Evolutionary conservation across 2,797 vertebrate species (phyloP).

Genomic region (Menidia menidia): DNA sequence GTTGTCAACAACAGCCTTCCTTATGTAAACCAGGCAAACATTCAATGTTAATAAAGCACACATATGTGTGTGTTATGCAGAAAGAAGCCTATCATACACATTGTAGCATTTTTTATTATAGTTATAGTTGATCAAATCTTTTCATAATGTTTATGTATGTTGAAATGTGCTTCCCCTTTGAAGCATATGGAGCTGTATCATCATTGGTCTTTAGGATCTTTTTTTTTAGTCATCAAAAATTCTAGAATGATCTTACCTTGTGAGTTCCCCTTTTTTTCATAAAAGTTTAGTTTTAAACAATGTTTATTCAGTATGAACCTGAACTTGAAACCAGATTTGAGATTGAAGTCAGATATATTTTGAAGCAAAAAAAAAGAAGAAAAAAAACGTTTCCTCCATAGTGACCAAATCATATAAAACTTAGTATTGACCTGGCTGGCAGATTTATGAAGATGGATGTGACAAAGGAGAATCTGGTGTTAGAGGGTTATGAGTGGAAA

Average conservation of each 20-base stretch:
- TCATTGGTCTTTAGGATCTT: neutral
- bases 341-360: slow-evolving; percentile 62
- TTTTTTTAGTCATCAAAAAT: neutral
- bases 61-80: neutral
- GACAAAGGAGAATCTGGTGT: slow-evolving; percentile 66
- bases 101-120: neutral
- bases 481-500: slow-evolving; percentile 76
- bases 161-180: neutral
- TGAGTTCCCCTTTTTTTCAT: too few relatives aligned
- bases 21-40: neutral
- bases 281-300: neutral
- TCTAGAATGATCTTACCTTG: too few relatives aligned
- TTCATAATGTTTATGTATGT: neutral
- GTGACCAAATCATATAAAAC: slow-evolving; percentile 70
- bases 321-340: slow-evolving; percentile 45
- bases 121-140: neutral
- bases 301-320: slow-evolving; percentile 11
- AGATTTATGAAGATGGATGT: slow-evolving; percentile 82
- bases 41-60: neutral
- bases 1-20: too few relatives aligned
- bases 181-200: neutral
- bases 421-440: slow-evolving; percentile 74
- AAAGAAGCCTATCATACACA: neutral
- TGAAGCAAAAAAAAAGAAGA: slow-evolving; percentile 31
- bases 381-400: slow-evolving; percentile 50